Conservation (phyloP, 1,140 invertebrate genomes). For the Drosophila obscura region DNA sequence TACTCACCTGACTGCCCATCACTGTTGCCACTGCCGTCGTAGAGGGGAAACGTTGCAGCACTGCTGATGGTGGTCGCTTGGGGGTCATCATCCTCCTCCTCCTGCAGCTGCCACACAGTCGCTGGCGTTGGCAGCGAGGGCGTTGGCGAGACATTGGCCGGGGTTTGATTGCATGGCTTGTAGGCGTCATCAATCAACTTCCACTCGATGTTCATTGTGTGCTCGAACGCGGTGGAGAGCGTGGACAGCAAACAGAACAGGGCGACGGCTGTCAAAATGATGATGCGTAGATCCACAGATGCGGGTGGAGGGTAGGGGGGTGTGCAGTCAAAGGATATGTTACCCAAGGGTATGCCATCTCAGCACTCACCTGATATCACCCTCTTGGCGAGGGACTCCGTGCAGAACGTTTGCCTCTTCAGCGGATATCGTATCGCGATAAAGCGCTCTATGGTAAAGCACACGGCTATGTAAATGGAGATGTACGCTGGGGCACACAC, state of each 20-base stretch:
- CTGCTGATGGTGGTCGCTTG: constrained; percentile 23
- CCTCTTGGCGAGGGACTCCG: constrained; percentile 86
- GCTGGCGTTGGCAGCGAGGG: constrained; percentile 37
- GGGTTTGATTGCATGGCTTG: constrained; percentile 74
- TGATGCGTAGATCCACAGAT: neutral
- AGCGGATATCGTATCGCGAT: constrained; percentile 91
- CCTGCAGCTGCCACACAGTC: constrained; percentile 37
- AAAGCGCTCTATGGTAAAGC: constrained; percentile 91
- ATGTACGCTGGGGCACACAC: constrained; percentile 86
- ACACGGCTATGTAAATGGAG: constrained; percentile 91
- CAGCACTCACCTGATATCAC: constrained; percentile 85
- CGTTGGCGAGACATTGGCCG: constrained; percentile 67
- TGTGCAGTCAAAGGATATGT: constrained; percentile 11
- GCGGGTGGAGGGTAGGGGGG: too few relatives aligned
- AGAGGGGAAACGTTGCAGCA: neutral
- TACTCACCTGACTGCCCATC: constrained; percentile 61
- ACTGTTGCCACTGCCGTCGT: constrained; percentile 59
- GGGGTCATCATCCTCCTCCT: neutral
- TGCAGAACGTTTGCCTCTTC: constrained; percentile 89
- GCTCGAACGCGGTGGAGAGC: constrained; percentile 88
- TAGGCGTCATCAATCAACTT: constrained; percentile 75
- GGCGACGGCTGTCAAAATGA: constrained; percentile 84
- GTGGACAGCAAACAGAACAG: constrained; percentile 88
- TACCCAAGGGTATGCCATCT: neutral
- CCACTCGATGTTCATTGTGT: constrained; percentile 73